A percentile compares a stretch with the other conserved stretches of the same genome.
phyloP scores from a whole-genome alignment of 2,113 vertebrate genomes.

The Alaudala cheleensis region DNA sequence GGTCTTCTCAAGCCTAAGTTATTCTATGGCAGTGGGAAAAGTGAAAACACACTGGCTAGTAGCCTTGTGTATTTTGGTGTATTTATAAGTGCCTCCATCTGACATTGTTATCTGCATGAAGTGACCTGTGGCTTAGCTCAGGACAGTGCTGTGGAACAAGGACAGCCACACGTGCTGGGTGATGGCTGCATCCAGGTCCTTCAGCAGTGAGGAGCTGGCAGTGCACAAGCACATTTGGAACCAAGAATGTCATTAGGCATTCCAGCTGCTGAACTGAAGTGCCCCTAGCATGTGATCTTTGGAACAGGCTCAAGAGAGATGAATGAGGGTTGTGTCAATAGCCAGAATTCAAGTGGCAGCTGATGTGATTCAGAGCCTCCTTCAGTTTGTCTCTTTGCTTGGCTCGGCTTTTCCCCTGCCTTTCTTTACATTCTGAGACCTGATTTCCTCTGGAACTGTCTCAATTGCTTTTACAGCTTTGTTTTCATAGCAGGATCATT shows the following conservation, averaged over 20 bases:
- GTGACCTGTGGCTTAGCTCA: background rate
- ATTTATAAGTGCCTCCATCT: background rate
- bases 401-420: background rate
- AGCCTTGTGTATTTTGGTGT: background rate
- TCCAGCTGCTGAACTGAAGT: conserved; percentile 60
- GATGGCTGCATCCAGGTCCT: background rate
- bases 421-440: background rate
- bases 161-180: background rate
- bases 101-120: background rate
- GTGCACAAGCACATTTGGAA: conserved; percentile 8
- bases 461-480: background rate
- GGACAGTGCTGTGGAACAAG: background rate
- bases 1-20: background rate
- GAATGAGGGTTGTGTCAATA: conserved; percentile 51
- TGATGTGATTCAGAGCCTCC: conserved; percentile 27
- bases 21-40: background rate
- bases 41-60: background rate
- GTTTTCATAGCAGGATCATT: background rate
- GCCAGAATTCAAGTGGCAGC: conserved; percentile 9
- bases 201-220: conserved; percentile 34
- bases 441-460: background rate
- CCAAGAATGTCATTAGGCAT: conserved; percentile 36
- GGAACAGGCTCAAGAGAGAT: conserved; percentile 39
- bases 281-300: conserved; percentile 45
- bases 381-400: conserved; percentile 8